A percentile compares a stretch with the other conserved stretches of the same genome.
Evolutionary conservation across 2,888 invertebrate genomes (phyloP).

Genomic region (Hirtodrosophila cameraria): DNA sequence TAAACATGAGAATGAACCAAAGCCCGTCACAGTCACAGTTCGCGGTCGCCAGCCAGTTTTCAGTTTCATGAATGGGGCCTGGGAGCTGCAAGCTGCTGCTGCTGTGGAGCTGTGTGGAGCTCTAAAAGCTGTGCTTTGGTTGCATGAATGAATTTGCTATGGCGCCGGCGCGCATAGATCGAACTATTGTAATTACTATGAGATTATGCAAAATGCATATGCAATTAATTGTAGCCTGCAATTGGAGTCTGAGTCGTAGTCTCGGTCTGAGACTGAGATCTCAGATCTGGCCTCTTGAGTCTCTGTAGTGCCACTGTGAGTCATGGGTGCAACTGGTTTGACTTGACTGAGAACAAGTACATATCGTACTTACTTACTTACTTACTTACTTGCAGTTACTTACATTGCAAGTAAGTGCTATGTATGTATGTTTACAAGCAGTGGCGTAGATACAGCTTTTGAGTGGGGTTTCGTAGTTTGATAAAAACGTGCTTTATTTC

Average conservation of each 20-base stretch:
- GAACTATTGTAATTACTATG: constrained; percentile 76
- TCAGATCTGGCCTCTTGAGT: constrained; percentile 3
- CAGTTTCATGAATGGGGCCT: constrained; percentile 52
- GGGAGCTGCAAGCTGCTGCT: constrained; percentile 22
- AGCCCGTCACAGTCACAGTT: constrained; percentile 20
- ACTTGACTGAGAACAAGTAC: constrained; percentile 67
- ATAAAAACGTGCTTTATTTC: too few relatives aligned
- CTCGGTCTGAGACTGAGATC: constrained; percentile 15
- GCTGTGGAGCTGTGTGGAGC: constrained; percentile 4
- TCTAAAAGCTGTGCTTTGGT: too few relatives aligned
- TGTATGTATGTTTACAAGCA: constrained; percentile 25
- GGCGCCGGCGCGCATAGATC: constrained; percentile 54
- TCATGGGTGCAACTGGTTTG: constrained; percentile 74
- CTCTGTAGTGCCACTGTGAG: constrained; percentile 44
- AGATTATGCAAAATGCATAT: constrained; percentile 74
- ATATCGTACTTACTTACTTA: constrained; percentile 13
- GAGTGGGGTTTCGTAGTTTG: not conserved
- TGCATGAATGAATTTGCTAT: constrained; percentile 62
- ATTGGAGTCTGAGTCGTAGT: constrained; percentile 11
- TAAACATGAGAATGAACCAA: constrained; percentile 40
- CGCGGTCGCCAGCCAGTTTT: constrained; percentile 28
- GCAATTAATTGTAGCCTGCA: constrained; percentile 46
- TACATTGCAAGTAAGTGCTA: constrained; percentile 40
- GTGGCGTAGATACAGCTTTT: constrained; percentile 15
- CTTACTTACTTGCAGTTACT: constrained; percentile 48